Percentiles rank a stretch among this genome's conserved stretches.
Evolutionary conservation across 1,140 invertebrate genomes (phyloP).

Genomic region (Contarinia nasturtii): DNA sequence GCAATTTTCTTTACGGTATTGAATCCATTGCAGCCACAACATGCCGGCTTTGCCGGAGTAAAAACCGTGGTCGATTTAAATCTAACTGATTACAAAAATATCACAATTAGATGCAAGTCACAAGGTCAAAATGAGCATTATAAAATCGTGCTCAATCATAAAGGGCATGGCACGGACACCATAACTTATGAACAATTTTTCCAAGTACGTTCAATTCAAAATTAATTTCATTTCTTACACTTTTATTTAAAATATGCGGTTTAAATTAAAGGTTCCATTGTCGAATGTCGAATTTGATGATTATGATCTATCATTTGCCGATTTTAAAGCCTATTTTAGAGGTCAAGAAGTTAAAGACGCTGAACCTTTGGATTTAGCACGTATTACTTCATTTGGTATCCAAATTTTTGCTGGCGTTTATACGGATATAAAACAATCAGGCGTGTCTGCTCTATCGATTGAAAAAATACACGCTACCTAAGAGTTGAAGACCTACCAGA

Average conservation of each 20-base stretch:
- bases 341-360: constrained; percentile 32
- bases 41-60: constrained; percentile 27
- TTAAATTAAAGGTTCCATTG: background rate
- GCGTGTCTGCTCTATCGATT: constrained; percentile 43
- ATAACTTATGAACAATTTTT: constrained; percentile 46
- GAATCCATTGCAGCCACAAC: constrained; percentile 48
- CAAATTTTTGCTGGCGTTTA: constrained; percentile 53
- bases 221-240: background rate
- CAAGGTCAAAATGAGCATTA: constrained; percentile 24
- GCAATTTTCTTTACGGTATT: constrained; percentile 44
- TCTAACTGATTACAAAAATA: background rate
- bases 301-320: background rate
- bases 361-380: constrained; percentile 32
- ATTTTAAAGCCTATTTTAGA: constrained; percentile 20
- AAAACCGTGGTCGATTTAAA: background rate
- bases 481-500: no score
- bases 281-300: background rate
- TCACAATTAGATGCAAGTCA: background rate
- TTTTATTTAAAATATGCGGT: background rate
- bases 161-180: constrained; percentile 30
- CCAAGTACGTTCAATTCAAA: constrained; percentile 28
- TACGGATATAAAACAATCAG: constrained; percentile 37
- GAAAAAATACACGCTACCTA: constrained; percentile 40
- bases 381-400: constrained; percentile 41
- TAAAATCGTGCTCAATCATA: constrained; percentile 41